Percentiles rank a stretch among this genome's conserved stretches.
Conservation (phyloP, 2,888 invertebrate genomes). For the Torymus aiolomorphi region DNA sequence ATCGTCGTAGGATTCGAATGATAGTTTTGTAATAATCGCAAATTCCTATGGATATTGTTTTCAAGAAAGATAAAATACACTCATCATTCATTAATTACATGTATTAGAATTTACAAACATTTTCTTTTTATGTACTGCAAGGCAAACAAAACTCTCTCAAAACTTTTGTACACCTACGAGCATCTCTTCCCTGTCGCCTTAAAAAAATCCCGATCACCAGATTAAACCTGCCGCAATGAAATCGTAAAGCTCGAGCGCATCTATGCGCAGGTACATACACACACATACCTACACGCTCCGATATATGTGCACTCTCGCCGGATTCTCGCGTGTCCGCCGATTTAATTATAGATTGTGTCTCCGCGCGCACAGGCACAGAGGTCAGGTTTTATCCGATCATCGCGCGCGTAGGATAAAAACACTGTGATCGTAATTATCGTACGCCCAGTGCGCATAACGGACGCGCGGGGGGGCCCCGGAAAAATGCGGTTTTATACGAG, state of each 20-base stretch:
- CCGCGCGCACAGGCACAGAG: constrained; percentile 52
- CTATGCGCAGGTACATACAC: not conserved
- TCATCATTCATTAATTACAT: no score
- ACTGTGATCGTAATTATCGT: constrained; percentile 65
- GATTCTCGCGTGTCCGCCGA: constrained; percentile 62
- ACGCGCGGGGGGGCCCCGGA: constrained; percentile 10
- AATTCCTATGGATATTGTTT: no score
- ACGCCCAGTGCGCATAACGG: constrained; percentile 58
- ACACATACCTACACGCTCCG: not conserved
- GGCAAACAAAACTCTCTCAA: no score
- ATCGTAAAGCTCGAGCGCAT: constrained; percentile 27
- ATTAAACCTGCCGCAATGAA: constrained; percentile 28
- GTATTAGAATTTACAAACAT: no score
- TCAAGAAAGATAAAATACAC: no score
- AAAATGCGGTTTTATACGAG: no score
- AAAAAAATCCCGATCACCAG: constrained; percentile 20
- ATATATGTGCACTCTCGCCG: constrained; percentile 41
- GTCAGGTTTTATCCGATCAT: constrained; percentile 62
- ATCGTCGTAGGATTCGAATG: no score
- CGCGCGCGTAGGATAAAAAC: constrained; percentile 61
- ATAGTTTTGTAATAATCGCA: no score
- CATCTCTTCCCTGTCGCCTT: no score
- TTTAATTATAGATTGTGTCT: constrained; percentile 74
- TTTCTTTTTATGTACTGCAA: no score
- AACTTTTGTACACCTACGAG: no score